Evolutionary conservation across 2,113 vertebrate species (phyloP), one percentile per base, ranked within the genome.

Genomic region (Xyrauchen texanus): DNA sequence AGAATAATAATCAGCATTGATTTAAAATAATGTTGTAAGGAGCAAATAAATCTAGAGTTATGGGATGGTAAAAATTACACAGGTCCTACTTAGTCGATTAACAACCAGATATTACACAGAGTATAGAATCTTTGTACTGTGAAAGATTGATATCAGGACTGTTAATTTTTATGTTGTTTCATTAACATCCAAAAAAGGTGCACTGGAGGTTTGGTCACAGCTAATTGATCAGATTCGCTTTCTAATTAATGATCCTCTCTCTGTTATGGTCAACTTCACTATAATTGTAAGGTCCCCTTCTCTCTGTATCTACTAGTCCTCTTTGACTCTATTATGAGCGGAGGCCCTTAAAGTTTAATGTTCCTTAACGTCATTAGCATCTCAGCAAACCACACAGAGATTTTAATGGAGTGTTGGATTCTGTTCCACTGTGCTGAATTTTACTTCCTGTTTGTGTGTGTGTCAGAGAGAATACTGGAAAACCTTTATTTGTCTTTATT

Each of bases 331-430:
- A 66, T 49, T 65, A 70, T 86, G 90, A 92, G 92, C 87, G 88
- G 84, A 87, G 67, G 79, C 85, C 82, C 84, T 88, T 93, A 90
- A 93, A 93, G 91, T 84, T 89, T 93, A 92, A 92, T 91, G 91
- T 89, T 80, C 90, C 91, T 77, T 82, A 74, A 82, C 87, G 87
- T 88, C 87, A 89, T 91, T 87, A 87, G 85, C 86, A 89, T 87
- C 81, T 81, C 80, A 78, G 77, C 75, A 79, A 81, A 74, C 72
- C 87, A 86, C 83, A 86, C 83, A 84, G 63, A 77, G 81, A 84
- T 81, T 87, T 86, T 87, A 81, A 86, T 83, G 86, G 84, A 87
- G 86, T 89, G 81, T 61, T 82, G 77, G 83, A 65, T 81, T 80
- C 76, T 85, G 89, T 92, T 91, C 88, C 89, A 88, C 90, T 79